A percentile compares a stretch with the other conserved stretches of the same genome.
phyloP scores from a whole-genome alignment of 2,797 vertebrate species.

The Acestrorhynchus altus region DNA sequence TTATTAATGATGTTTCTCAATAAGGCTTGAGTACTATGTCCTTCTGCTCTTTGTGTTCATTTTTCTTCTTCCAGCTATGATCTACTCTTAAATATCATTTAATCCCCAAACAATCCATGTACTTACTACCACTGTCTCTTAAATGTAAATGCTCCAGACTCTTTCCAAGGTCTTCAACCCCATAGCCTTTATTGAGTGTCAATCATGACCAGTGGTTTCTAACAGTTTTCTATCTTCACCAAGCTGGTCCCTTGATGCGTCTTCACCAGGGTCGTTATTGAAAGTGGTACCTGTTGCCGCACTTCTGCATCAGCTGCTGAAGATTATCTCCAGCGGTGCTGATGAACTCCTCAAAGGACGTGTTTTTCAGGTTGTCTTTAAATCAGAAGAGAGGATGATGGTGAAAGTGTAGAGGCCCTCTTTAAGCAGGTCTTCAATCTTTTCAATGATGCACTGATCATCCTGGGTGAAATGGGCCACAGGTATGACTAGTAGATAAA shows the following conservation, averaged over 20 bases:
- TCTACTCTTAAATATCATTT: too few species aligned
- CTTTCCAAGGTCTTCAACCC: too few species aligned
- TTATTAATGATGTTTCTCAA: too few species aligned
- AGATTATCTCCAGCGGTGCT: not conserved
- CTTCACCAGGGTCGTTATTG: not conserved
- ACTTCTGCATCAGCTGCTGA: not conserved
- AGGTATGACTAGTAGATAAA: conserved; percentile 6
- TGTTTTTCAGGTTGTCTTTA: not conserved
- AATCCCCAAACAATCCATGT: too few species aligned
- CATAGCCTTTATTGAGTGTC: not conserved
- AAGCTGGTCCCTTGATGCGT: not conserved
- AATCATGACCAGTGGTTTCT: not conserved
- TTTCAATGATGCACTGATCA: not conserved
- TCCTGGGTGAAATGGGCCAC: not conserved
- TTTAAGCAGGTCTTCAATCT: not conserved
- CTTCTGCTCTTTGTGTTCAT: too few species aligned
- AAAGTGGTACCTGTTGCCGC: conserved; percentile 25
- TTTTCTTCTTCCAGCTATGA: too few species aligned
- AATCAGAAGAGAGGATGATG: conserved; percentile 20
- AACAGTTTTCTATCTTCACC: conserved; percentile 20
- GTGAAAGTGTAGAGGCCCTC: not conserved
- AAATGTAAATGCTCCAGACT: too few species aligned
- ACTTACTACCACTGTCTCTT: too few species aligned
- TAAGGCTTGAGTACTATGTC: too few species aligned
- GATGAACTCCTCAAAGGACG: not conserved